Evolutionary conservation across 2,797 vertebrate species (phyloP).

Genomic region (Catostomus latipinnis): DNA sequence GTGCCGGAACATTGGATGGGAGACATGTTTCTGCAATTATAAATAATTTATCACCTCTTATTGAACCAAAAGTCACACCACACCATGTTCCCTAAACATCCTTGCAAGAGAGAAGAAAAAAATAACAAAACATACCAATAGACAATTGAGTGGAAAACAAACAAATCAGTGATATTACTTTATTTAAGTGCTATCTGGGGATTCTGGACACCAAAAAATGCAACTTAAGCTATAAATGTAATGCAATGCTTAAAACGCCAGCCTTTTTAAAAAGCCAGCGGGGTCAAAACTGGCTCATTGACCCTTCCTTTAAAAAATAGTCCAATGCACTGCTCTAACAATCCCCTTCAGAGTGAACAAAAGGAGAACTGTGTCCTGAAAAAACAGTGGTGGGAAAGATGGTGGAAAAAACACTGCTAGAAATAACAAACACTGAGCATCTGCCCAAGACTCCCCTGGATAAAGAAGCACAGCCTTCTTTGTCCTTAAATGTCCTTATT

Average conservation of each 20-base stretch:
- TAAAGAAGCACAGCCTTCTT: neutral
- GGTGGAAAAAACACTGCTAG: neutral
- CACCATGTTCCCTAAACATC: conserved; percentile 13
- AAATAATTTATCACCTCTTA: conserved; percentile 27
- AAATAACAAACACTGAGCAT: conserved; percentile 37
- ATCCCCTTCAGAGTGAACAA: conserved; percentile 21
- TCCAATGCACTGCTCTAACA: conserved; percentile 9
- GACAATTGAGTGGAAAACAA: conserved; percentile 17
- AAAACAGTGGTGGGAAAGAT: neutral
- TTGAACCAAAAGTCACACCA: conserved; percentile 7
- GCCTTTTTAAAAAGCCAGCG: conserved; percentile 34
- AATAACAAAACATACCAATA: conserved; percentile 14
- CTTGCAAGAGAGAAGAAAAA: conserved; percentile 1
- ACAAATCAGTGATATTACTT: conserved; percentile 45
- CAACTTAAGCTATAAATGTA: conserved; percentile 51
- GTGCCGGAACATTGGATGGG: conserved; percentile 7
- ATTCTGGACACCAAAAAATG: conserved; percentile 37
- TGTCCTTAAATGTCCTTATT: neutral
- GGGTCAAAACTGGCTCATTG: conserved; percentile 16
- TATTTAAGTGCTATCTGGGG: conserved; percentile 33
- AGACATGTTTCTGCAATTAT: neutral
- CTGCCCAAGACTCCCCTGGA: neutral
- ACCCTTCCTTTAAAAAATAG: conserved; percentile 29
- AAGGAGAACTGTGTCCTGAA: conserved; percentile 29
- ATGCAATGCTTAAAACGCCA: conserved; percentile 32